A percentile compares a stretch with the other conserved stretches of the same genome.
These are phyloP conservation scores for Melikaiella ostensackeni DNA, from an alignment of 2,888 invertebrate species.

Conservation along the genomic window DNA sequence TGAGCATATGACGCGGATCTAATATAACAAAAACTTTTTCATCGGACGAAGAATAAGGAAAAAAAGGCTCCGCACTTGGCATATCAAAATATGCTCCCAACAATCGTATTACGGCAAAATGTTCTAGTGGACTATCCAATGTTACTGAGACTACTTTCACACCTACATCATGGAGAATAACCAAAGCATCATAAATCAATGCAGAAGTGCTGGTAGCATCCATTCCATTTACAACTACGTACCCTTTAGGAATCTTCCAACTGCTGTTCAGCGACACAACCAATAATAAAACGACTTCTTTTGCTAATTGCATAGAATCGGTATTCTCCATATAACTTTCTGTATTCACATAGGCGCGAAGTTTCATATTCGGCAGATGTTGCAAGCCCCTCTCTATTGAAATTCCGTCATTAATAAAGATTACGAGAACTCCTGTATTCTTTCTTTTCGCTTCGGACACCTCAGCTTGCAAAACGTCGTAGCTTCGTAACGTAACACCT, in stretches of 20 bases:
- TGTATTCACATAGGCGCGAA: too few relatives aligned
- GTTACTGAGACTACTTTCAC: constrained; percentile 42
- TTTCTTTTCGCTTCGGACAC: too few relatives aligned
- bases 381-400: too few relatives aligned
- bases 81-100: constrained; percentile 42
- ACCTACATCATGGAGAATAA: neutral
- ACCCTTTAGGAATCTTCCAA: neutral
- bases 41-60: constrained; percentile 17
- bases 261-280: neutral
- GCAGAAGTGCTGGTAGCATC: neutral
- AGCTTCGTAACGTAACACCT: too few relatives aligned
- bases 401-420: too few relatives aligned
- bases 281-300: too few relatives aligned
- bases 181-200: neutral
- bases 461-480: too few relatives aligned
- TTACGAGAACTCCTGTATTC: too few relatives aligned
- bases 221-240: neutral
- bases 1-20: constrained; percentile 45
- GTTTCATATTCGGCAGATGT: too few relatives aligned
- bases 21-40: constrained; percentile 14
- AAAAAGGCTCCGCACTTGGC: constrained; percentile 26
- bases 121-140: constrained; percentile 46
- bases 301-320: too few relatives aligned
- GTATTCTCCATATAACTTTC: too few relatives aligned
- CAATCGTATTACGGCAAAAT: constrained; percentile 42